These are phyloP conservation scores for Corythaixoides concolor DNA, from an alignment of 2,113 vertebrate genomes.

Conservation along the genomic window DNA sequence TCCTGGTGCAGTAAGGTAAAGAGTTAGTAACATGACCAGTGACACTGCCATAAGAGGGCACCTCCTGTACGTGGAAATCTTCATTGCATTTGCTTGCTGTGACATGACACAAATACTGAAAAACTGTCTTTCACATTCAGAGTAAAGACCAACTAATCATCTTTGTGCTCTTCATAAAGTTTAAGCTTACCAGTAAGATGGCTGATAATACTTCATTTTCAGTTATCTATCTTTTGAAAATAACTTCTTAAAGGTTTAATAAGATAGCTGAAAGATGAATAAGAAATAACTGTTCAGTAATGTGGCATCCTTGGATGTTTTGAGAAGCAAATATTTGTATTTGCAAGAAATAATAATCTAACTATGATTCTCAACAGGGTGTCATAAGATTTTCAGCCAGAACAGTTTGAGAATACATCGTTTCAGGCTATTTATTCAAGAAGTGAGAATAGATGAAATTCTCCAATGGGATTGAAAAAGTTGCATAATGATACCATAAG, in stretches of 20 bases:
- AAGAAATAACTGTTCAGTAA: slow-evolving; percentile 34
- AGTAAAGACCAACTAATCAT: background rate
- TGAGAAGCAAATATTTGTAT: slow-evolving; percentile 65
- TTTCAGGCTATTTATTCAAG: slow-evolving; percentile 75
- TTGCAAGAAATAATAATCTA: slow-evolving; percentile 72
- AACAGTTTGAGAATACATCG: slow-evolving; percentile 60
- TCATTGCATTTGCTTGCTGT: background rate
- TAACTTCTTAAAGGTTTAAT: slow-evolving; percentile 49
- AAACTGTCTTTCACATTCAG: background rate
- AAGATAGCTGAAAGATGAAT: slow-evolving; percentile 28
- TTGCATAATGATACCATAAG: slow-evolving; percentile 72
- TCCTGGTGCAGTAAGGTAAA: background rate
- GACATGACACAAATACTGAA: background rate
- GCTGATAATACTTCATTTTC: background rate
- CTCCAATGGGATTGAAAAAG: slow-evolving; percentile 66
- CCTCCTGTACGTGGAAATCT: background rate
- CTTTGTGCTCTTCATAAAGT: background rate
- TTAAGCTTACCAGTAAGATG: background rate
- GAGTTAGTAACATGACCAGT: background rate
- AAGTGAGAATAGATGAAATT: slow-evolving; percentile 72
- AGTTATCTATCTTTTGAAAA: slow-evolving; percentile 13
- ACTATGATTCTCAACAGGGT: slow-evolving; percentile 71
- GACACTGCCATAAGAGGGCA: background rate
- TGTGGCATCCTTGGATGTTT: slow-evolving; percentile 27
- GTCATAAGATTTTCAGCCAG: slow-evolving; percentile 68